Conservation (phyloP, 2,113 vertebrate species). For the Chaetura pelagica region DNA sequence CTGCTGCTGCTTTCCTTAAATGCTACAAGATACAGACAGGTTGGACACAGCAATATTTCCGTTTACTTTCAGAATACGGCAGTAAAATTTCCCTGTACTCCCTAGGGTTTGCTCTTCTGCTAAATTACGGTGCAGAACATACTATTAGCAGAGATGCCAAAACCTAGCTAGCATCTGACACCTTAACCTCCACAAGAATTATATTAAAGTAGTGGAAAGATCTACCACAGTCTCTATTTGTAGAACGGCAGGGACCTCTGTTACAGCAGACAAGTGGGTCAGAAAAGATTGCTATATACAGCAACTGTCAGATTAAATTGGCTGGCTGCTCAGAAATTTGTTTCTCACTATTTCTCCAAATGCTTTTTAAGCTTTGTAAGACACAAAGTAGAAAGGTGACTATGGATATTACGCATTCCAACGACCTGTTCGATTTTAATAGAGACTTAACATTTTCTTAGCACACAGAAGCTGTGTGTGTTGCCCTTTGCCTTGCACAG, state of each 20-base stretch:
- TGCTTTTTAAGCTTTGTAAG: background rate
- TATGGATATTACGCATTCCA: background rate
- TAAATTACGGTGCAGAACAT: conserved; percentile 36
- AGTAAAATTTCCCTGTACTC: background rate
- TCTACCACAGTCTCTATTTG: background rate
- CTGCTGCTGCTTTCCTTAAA: conserved; percentile 34
- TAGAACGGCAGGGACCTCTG: background rate
- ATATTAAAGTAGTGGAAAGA: background rate
- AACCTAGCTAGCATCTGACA: background rate
- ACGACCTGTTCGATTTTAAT: background rate
- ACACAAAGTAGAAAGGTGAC: background rate
- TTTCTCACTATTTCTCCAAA: conserved; percentile 6
- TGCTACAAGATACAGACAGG: background rate
- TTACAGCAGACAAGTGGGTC: background rate
- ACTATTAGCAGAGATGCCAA: conserved; percentile 25
- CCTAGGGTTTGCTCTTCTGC: conserved; percentile 9
- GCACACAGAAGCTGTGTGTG: background rate
- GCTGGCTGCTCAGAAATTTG: background rate
- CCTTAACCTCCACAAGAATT: conserved; percentile 30
- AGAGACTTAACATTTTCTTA: background rate
- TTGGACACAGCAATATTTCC: background rate
- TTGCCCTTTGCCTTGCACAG: background rate
- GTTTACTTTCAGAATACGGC: conserved; percentile 8
- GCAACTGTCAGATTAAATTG: background rate
- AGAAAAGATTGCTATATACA: conserved; percentile 4